Conservation (phyloP, 2,888 invertebrate genomes). For the Pteria penguin region DNA sequence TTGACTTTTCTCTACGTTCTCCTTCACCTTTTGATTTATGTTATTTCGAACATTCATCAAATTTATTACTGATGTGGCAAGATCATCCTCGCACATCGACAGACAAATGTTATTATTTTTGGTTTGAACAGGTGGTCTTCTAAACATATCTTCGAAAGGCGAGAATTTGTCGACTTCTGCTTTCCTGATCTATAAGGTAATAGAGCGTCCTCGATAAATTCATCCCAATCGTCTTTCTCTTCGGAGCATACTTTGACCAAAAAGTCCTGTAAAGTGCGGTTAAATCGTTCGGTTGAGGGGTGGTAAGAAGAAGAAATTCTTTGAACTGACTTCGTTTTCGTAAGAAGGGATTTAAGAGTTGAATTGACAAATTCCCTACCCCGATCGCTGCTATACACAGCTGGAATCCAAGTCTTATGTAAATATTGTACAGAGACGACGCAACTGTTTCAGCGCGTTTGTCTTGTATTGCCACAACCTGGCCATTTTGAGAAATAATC, state of each 20-base stretch:
- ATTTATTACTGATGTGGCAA: neutral
- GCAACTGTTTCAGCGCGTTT: neutral
- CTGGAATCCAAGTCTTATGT: neutral
- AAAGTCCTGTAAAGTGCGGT: neutral
- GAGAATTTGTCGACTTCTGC: neutral
- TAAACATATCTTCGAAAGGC: neutral
- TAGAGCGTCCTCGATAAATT: neutral
- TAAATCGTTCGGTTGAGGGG: neutral
- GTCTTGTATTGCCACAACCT: neutral
- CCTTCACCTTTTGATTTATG: neutral
- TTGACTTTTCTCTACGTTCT: neutral
- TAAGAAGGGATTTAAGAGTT: neutral
- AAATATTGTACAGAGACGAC: neutral
- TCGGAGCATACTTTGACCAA: neutral
- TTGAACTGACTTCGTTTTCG: neutral
- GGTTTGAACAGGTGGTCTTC: neutral
- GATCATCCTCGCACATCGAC: neutral
- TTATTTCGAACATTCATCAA: neutral
- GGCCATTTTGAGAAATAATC: conserved; percentile 10
- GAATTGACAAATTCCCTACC: conserved; percentile 2
- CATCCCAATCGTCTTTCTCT: conserved; percentile 1
- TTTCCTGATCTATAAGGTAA: neutral
- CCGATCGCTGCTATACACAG: conserved; percentile 1
- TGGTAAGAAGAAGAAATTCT: neutral
- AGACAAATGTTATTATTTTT: neutral